Conservation (phyloP, 2,888 invertebrate genomes). For the Melitaea athalia region DNA sequence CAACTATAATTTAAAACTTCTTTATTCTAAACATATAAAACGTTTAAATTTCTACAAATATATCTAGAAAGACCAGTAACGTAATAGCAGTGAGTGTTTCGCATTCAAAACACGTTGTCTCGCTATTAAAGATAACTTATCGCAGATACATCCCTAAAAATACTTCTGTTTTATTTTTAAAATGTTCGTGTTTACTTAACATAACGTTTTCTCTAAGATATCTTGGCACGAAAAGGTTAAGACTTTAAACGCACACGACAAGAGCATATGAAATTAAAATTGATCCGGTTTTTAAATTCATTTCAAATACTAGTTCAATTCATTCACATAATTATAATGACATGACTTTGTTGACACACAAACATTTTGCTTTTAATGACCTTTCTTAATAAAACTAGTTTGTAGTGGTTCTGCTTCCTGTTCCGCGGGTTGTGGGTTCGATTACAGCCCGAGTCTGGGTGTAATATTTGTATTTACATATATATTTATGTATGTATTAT, state of each 20-base stretch:
- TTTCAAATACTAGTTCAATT: too few species aligned
- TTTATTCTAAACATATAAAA: conserved; percentile 2
- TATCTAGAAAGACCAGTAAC: background rate
- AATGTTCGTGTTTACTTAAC: conserved; percentile 5
- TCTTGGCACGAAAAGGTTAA: background rate
- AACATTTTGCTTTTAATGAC: too few species aligned
- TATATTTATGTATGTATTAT: too few species aligned
- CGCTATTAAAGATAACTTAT: conserved; percentile 3
- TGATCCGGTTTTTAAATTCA: background rate
- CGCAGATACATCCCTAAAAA: background rate
- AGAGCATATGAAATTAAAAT: background rate
- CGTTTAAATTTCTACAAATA: background rate
- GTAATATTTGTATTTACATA: too few species aligned
- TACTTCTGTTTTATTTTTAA: conserved; percentile 8
- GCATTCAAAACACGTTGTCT: background rate
- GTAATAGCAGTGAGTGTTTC: background rate
- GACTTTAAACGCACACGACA: background rate
- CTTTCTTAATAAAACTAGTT: too few species aligned
- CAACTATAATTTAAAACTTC: background rate
- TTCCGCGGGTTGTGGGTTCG: too few species aligned
- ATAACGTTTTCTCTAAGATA: background rate
- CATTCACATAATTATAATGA: too few species aligned
- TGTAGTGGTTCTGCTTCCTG: too few species aligned
- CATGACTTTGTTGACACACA: too few species aligned
- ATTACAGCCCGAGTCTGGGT: too few species aligned